Evolutionary conservation across 2,888 invertebrate species (phyloP), one percentile per base, ranked within the genome.

Genomic region (Cephus sareptanus): DNA sequence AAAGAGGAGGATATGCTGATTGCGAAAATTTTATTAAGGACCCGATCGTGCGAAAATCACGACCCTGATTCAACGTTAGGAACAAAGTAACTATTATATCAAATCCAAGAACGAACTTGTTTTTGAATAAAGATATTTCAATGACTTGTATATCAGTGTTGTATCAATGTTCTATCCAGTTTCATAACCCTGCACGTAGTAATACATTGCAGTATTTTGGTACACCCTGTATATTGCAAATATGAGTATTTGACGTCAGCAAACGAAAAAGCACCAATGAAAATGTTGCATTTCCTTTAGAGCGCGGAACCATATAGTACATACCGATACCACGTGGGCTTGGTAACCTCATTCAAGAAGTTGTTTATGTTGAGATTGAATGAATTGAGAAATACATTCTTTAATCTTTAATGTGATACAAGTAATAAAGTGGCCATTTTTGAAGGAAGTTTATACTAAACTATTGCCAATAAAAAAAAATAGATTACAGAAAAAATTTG

Each of bases 391-490:
- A 56, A 9, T 56, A 56, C 40, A 23, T 23, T 56, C 9, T 56
- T 56, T 23, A 56, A 56, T 23, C 9, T 56, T 56, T 23, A 56
- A 56, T 2, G 56, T 23, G 56, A 56, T 9, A 56, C 15, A 23
- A 56, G 56, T 9, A 9, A 56, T 9, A 56, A 56, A 23, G 56
- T 23, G 23, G 9, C 15, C 1, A 2, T 9, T 23, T 23, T 1
- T 56, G 1, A 56, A 56, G 9, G 15, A 40, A 40, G 15, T 15
- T 40, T 15, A 6, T 40, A 1, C 1, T 40, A 40, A 37, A 4
- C 2, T 23, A 23, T 15, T 56, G 56, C 56, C 1, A 23, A 56
- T 9, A 9, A 82, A 69, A 74, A n/a, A 79, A 80, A 80, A 75
- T 79, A 76, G 9, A 56, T 56, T 56, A 9, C 23, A 9, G 23